phyloP scores from a whole-genome alignment of 2,888 invertebrate species.

The Sarcophaga variegata region DNA sequence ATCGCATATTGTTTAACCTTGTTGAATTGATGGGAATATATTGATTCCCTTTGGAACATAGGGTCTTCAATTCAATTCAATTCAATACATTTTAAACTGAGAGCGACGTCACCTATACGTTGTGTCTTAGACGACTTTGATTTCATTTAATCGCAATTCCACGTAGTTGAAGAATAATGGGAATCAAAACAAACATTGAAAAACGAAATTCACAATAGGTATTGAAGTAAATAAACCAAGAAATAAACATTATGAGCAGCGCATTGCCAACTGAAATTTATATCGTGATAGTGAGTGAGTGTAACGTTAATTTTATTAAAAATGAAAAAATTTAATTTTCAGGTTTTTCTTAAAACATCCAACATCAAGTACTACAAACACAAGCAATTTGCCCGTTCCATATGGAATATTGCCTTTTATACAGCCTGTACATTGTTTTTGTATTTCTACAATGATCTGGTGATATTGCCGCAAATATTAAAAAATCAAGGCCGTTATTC shows the following conservation, averaged over 20 bases:
- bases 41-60: too few relatives aligned
- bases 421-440: conserved; percentile 79
- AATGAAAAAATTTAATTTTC: conserved; percentile 50
- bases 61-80: too few relatives aligned
- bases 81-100: too few relatives aligned
- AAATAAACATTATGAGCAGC: too few relatives aligned
- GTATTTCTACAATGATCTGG: conserved; percentile 80
- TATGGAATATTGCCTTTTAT: conserved; percentile 81
- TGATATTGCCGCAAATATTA: conserved; percentile 80
- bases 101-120: not conserved
- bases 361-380: conserved; percentile 80
- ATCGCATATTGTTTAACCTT: too few relatives aligned
- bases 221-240: not conserved
- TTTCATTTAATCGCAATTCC: not conserved
- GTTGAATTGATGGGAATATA: too few relatives aligned
- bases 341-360: conserved; percentile 80
- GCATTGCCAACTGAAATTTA: conserved; percentile 23
- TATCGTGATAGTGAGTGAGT: not conserved
- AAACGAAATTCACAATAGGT: not conserved
- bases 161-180: not conserved
- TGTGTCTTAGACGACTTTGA: not conserved
- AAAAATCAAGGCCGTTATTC: conserved; percentile 80
- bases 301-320: conserved; percentile 2
- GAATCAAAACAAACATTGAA: conserved; percentile 6
- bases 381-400: conserved; percentile 79